phyloP scores from a whole-genome alignment of 2,888 invertebrate species.

The Herminia tarsipennalis region DNA sequence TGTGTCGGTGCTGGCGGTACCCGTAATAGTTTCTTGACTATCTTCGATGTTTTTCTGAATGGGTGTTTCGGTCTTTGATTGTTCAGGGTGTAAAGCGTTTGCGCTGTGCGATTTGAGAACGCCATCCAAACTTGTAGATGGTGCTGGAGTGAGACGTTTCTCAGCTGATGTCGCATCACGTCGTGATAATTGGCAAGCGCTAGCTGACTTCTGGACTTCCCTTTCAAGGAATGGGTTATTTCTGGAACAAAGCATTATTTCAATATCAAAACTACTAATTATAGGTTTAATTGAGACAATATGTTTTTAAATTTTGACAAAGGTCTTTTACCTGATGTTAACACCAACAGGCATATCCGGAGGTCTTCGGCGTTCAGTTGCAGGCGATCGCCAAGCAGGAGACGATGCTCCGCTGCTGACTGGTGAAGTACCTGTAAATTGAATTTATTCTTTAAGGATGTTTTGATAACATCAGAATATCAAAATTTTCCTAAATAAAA shows the following conservation, averaged over 20 bases:
- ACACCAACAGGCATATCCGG: conserved; percentile 81
- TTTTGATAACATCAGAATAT: too few species aligned
- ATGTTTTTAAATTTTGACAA: background rate
- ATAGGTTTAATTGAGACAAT: too few species aligned
- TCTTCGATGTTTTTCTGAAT: conserved; percentile 52
- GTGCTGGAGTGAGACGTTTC: conserved; percentile 59
- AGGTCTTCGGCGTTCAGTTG: conserved; percentile 85
- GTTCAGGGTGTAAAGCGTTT: conserved; percentile 73
- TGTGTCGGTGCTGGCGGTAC: conserved; percentile 69
- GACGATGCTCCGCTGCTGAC: conserved; percentile 88
- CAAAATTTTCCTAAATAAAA: too few species aligned
- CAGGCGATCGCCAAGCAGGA: conserved; percentile 88
- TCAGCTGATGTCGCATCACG: conserved; percentile 67
- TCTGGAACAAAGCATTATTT: conserved; percentile 50
- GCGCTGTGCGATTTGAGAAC: conserved; percentile 79
- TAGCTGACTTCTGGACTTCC: conserved; percentile 89
- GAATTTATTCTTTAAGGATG: too few species aligned
- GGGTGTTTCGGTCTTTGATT: conserved; percentile 37
- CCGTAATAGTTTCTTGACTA: conserved; percentile 67
- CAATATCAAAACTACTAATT: too few species aligned
- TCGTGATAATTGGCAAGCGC: conserved; percentile 82
- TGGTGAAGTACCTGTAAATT: conserved; percentile 71
- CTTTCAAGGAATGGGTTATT: conserved; percentile 83
- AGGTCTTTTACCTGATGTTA: conserved; percentile 68
- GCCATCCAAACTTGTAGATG: conserved; percentile 59